Base-by-base conservation (phyloP, 1,140 invertebrate species). In the Cotesia glomerata region DNA sequence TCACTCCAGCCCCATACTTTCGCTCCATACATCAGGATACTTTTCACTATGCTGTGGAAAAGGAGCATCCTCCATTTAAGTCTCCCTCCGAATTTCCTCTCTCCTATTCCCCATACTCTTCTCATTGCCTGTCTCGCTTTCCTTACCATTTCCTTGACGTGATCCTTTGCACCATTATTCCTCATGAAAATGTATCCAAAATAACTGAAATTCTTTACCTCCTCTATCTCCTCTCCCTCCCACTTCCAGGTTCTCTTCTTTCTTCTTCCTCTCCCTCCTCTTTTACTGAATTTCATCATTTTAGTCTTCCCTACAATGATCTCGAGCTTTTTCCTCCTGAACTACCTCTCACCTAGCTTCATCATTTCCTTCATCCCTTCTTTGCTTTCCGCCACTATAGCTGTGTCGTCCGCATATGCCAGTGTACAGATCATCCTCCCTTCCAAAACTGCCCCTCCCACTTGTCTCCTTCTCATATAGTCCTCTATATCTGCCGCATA, bases 371-470 rank as follows among this genome's bases (percentile, higher is more conserved):
- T 72, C 64, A 67, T 61, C 7, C 18, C 71, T n/a, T n/a, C 58
- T 14, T 61, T 64, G 7, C 52, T 51, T n/a, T 13, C 14, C 14
- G 66, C 72, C 72, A 73, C 13, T 5, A 69, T 9, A 2, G 58
- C 72, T n/a, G 68, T 69, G 35, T 73, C 66, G 35, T 73, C 65
- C 14, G 65, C 56, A 51, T 73, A 73, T 26, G 65, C 72, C 5
- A 73, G 34, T 4, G 9, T 11, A 11, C 59, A 73, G 3, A 73
- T 56, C 62, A 69, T 73, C 26, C 39, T 13, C 5, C 45, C 63
- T 26, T 36, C 68, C 4, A 71, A 26, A 5, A 36, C 26, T 8
- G 67, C 56, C 26, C 73, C 73, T 34, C 65, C 72, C 2, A 26
- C 58, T 35, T 69, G 36, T 39, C 64, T 58, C 14, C 62, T 62